phyloP scores from a whole-genome alignment of 2,888 invertebrate genomes.

The Aphodius sticticus region DNA sequence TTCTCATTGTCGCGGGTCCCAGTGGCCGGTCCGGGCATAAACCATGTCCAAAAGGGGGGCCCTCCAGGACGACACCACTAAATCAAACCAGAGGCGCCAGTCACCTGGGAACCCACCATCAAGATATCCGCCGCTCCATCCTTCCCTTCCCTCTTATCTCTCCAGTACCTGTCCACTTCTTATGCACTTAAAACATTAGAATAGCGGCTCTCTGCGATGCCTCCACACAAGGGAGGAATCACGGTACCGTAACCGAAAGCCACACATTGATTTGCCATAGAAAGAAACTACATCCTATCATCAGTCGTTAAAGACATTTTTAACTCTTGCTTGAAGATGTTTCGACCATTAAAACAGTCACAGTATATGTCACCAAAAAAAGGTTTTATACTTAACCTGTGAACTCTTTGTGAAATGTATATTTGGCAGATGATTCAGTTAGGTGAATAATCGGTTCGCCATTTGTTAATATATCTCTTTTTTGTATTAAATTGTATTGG shows the following conservation, averaged over 20 bases:
- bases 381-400: too few relatives aligned
- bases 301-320: too few relatives aligned
- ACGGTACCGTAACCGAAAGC: neutral
- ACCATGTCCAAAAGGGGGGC: conserved; percentile 53
- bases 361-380: too few relatives aligned
- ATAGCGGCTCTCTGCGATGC: conserved; percentile 5
- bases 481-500: too few relatives aligned
- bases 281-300: neutral
- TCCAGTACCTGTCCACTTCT: conserved; percentile 45
- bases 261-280: neutral
- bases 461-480: too few relatives aligned
- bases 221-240: neutral
- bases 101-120: conserved; percentile 56
- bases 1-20: conserved; percentile 57
- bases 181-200: conserved; percentile 31
- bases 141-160: conserved; percentile 46
- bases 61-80: conserved; percentile 57
- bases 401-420: too few relatives aligned
- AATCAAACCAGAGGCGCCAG: conserved; percentile 60
- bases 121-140: conserved; percentile 49
- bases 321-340: too few relatives aligned
- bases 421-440: too few relatives aligned
- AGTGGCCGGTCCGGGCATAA: conserved; percentile 55
- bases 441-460: too few relatives aligned
- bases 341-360: too few relatives aligned